Evolutionary conservation across 35 echinoderm and acorn worm species (phyloP).

Genomic region (Heliocidaris erythrogramma): DNA sequence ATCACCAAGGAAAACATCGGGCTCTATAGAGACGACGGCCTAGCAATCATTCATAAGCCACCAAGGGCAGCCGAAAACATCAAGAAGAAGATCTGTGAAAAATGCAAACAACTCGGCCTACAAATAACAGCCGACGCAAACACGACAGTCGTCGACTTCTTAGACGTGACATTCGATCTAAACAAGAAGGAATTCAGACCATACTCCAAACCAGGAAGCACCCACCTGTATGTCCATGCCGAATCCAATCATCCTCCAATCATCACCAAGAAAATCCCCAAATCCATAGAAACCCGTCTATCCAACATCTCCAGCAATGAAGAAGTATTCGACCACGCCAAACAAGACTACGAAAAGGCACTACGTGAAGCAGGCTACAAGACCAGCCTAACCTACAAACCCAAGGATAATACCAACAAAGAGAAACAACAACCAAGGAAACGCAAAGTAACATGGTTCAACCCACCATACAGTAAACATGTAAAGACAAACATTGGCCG

Average conservation of each 20-base stretch:
- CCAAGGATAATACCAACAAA: neutral
- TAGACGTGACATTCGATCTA: neutral
- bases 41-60: neutral
- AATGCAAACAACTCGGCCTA: neutral
- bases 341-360: conserved; percentile 1
- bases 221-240: neutral
- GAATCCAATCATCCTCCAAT: neutral
- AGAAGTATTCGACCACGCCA: neutral
- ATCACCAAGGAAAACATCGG: neutral
- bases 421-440: neutral
- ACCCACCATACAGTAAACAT: conserved; percentile 1
- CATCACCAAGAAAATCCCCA: neutral
- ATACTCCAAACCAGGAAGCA: neutral
- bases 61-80: neutral
- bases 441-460: neutral
- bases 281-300: neutral
- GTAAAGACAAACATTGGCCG: neutral
- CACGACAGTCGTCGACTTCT: neutral
- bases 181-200: neutral
- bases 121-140: neutral
- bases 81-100: neutral
- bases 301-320: neutral
- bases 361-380: neutral
- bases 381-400: neutral
- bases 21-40: neutral